These are phyloP conservation scores for Drosophila navojoa DNA, from an alignment of 1,140 invertebrate species.

Conservation along the genomic window DNA sequence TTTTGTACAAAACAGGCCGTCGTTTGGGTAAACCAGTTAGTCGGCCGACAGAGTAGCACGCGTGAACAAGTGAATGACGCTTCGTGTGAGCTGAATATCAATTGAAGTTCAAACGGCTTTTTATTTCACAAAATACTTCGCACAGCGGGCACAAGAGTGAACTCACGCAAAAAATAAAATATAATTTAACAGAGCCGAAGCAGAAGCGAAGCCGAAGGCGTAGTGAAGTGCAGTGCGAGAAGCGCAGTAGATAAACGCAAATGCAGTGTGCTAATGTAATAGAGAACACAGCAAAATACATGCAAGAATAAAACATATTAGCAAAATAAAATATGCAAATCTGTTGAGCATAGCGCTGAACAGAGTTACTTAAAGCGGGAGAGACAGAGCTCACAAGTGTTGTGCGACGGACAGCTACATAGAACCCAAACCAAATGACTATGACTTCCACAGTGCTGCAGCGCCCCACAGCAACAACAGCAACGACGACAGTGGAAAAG, in stretches of 20 bases:
- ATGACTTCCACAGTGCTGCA: conserved; percentile 83
- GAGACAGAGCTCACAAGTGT: conserved; percentile 6
- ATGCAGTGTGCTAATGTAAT: conserved; percentile 55
- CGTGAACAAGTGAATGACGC: conserved; percentile 28
- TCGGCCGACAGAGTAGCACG: conserved; percentile 61
- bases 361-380: conserved; percentile 20
- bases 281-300: conserved; percentile 47
- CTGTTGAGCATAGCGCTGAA: conserved; percentile 47
- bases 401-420: conserved; percentile 19
- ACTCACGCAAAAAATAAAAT: conserved; percentile 25
- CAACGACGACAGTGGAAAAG: conserved; percentile 46
- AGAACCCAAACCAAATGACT: conserved; percentile 62
- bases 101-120: conserved; percentile 4
- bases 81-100: conserved; percentile 27
- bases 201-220: conserved; percentile 6
- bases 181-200: conserved; percentile 14
- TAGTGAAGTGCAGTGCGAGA: conserved; percentile 48
- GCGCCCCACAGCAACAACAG: conserved; percentile 57
- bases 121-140: conserved; percentile 6
- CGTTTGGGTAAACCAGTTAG: conserved; percentile 77
- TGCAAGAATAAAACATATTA: conserved; percentile 14
- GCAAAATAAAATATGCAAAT: conserved; percentile 61
- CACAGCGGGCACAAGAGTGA: conserved; percentile 21
- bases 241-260: conserved; percentile 43
- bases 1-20: conserved; percentile 66